Percentiles rank a stretch among this genome's conserved stretches.
phyloP scores from a whole-genome alignment of 2,113 vertebrate genomes.

The Colaptes auratus region DNA sequence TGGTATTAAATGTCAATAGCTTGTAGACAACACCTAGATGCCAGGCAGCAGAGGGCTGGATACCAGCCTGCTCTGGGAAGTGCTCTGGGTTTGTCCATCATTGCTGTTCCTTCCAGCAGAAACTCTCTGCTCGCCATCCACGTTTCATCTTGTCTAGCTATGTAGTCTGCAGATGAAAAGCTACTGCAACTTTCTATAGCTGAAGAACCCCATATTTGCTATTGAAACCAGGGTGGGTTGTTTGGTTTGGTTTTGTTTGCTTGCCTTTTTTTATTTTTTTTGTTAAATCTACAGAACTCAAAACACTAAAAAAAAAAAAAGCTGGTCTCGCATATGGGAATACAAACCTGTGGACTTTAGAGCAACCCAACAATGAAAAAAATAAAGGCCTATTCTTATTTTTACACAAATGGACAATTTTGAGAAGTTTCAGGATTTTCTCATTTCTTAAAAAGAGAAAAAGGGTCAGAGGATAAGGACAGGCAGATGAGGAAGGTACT shows the following conservation, averaged over 20 bases:
- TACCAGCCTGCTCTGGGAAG: fast-evolving
- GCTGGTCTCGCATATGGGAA: not conserved
- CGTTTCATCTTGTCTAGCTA: not conserved
- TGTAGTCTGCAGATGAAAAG: not conserved
- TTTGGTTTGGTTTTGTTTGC: not conserved
- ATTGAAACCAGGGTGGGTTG: not conserved
- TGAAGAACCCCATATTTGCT: not conserved
- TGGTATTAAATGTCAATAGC: not conserved
- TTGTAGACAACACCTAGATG: not conserved
- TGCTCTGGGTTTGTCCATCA: not conserved
- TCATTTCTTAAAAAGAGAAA: not conserved
- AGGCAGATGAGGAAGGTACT: not conserved
- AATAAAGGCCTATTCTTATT: not conserved
- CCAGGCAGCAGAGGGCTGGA: not conserved
- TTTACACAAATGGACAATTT: not conserved
- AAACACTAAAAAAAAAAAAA: not conserved
- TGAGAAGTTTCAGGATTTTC: not conserved
- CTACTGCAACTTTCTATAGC: not conserved
- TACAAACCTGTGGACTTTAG: not conserved
- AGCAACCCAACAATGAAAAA: not conserved
- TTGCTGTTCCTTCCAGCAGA: not conserved
- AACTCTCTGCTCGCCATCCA: not conserved
- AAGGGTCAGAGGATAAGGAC: not conserved
- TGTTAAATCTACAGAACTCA: not conserved
- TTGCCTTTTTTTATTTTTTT: not conserved